Evolutionary conservation across 2,888 invertebrate species (phyloP), one percentile per base, ranked within the genome.

Genomic region (Artemia sp.): DNA sequence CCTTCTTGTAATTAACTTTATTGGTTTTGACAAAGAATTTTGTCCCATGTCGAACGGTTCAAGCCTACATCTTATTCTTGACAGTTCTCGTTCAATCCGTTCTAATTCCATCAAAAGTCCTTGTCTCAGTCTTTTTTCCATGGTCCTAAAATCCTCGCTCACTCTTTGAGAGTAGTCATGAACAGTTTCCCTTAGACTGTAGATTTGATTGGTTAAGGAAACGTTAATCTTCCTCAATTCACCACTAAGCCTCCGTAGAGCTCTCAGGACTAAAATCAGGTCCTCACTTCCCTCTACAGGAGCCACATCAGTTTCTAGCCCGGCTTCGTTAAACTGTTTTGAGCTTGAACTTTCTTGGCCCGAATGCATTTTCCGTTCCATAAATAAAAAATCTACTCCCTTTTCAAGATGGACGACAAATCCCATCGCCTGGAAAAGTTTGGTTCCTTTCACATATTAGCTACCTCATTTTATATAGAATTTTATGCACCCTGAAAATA

Each of bases 141-240:
- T 8, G 14, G 64, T 58, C 64, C 24, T 58, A 24, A 58, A 58
- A 58, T 58, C 64, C 64, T 58, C 64, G 11, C 14, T 24, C 8
- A 58, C 64, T 24, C n/a, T 58, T 58, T 58, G 64, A 58, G n/a
- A 24, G 24, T 58, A 58, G 24, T 58, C 64, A 24, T 58, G 64
- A 58, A 58, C 64, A 51, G 64, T 69, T n/a, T 67, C 69, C 68
- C 72, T 74, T 14, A 74, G 67, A 5, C 72, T 68, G 68, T 73
- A 73, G 11, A 73, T 70, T 58, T 74, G 74, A 72, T 73, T 73
- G 3, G 73, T 73, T 12, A 74, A 67, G 5, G 72, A 69, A 5
- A 72, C 72, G 70, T 74, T 73, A n/a, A 74, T 68, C 12, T 72
- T 70, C 2, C 72, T 72, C 11, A 74, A 68, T 58, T 74, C 74